Percentiles rank a stretch among this genome's conserved stretches.
These are phyloP conservation scores for Crypturellus undulatus DNA, from an alignment of 2,113 vertebrate genomes.

Conservation along the genomic window DNA sequence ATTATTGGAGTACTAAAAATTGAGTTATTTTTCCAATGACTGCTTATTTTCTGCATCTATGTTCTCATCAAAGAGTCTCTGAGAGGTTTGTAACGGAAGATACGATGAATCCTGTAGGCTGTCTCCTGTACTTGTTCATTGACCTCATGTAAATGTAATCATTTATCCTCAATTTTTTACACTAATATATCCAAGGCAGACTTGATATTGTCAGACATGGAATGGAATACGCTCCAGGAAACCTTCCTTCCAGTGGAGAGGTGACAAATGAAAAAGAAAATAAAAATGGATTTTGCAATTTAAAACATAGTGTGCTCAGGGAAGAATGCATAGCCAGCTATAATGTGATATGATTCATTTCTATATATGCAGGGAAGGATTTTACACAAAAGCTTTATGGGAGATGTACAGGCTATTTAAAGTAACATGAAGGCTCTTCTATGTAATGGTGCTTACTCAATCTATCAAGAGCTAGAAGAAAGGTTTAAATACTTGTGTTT, in stretches of 20 bases:
- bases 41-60: conserved; percentile 1
- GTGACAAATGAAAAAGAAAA: conserved; percentile 73
- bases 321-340: conserved; percentile 42
- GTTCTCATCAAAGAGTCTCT: conserved; percentile 31
- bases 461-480: not conserved
- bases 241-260: conserved; percentile 61
- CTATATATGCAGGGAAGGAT: not conserved
- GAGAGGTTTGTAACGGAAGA: conserved; percentile 5
- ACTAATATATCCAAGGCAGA: conserved; percentile 58
- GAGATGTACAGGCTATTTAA: conserved; percentile 28
- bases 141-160: conserved; percentile 79
- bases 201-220: conserved; percentile 62
- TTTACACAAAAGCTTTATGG: conserved; percentile 19
- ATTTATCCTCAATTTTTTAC: conserved; percentile 77
- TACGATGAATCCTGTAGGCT: conserved; percentile 28
- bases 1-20: not conserved
- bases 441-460: not conserved
- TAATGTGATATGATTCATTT: conserved; percentile 45
- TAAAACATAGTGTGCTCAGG: conserved; percentile 42
- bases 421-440: not conserved
- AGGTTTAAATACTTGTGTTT: conserved; percentile 33
- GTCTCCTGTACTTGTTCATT: conserved; percentile 62
- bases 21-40: not conserved
- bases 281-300: conserved; percentile 73
- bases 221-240: conserved; percentile 62